These are phyloP conservation scores for Epizoanthus ramosus DNA, from an alignment of 92 coral and sea anemone species.

Conservation along the genomic window DNA sequence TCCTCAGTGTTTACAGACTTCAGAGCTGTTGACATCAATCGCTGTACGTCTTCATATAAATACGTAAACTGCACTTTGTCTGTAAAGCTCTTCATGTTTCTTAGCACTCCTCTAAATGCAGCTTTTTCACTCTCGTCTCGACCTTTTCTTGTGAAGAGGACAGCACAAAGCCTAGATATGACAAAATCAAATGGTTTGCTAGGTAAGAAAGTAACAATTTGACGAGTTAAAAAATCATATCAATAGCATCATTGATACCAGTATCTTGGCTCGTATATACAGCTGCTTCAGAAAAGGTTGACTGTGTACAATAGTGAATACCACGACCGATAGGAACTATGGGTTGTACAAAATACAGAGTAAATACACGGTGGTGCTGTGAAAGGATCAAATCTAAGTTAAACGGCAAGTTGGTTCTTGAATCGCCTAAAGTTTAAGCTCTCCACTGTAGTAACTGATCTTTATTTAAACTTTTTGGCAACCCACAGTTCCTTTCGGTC, in stretches of 20 bases:
- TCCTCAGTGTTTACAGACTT: slow-evolving; percentile 47
- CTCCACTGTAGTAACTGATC: no score
- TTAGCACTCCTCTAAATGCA: slow-evolving; percentile 51
- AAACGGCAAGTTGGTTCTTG: no score
- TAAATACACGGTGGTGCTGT: no score
- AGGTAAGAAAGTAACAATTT: not conserved
- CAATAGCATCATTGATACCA: not conserved
- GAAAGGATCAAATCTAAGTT: no score
- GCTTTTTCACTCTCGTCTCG: slow-evolving; percentile 63
- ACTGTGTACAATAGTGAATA: no score
- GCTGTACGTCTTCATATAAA: slow-evolving; percentile 74
- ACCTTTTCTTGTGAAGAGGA: slow-evolving; percentile 72
- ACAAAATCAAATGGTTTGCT: not conserved
- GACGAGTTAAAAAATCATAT: not conserved
- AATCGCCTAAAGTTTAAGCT: no score
- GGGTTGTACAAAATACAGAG: no score
- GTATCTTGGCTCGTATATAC: no score
- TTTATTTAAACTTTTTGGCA: no score
- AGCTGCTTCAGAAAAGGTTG: no score
- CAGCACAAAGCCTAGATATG: slow-evolving; percentile 79
- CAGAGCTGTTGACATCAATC: slow-evolving; percentile 56
- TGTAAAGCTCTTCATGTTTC: slow-evolving; percentile 54
- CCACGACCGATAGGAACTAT: no score
- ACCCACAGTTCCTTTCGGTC: no score
- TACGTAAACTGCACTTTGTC: slow-evolving; percentile 78